Conservation (phyloP, 2,113 vertebrate species). For the Eptesicus fuscus region DNA sequence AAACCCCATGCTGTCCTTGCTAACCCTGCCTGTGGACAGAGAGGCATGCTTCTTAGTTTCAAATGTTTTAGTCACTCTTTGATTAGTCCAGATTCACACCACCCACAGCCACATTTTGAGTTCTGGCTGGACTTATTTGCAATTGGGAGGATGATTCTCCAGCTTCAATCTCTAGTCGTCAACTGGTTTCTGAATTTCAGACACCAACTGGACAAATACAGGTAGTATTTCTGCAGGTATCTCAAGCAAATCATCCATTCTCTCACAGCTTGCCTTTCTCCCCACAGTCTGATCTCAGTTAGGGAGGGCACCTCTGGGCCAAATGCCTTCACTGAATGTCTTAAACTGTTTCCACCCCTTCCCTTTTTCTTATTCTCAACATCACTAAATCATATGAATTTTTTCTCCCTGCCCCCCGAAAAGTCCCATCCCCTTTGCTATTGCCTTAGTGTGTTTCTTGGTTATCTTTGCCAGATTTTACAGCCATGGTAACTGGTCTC, state of each 20-base stretch:
- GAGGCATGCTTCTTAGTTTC: not conserved
- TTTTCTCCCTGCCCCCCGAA: not conserved
- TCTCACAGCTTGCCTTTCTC: not conserved
- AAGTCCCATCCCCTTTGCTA: not conserved
- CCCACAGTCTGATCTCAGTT: not conserved
- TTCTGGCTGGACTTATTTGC: not conserved
- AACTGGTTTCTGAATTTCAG: not conserved
- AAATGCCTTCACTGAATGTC: not conserved
- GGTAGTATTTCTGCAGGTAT: not conserved
- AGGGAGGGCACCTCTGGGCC: not conserved
- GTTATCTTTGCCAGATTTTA: not conserved
- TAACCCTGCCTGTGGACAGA: not conserved
- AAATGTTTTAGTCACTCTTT: not conserved
- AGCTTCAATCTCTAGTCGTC: not conserved
- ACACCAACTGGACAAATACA: not conserved
- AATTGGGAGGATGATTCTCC: not conserved
- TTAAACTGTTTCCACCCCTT: not conserved
- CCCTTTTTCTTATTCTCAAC: not conserved
- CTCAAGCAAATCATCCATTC: rapidly evolving
- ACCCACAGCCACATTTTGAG: not conserved
- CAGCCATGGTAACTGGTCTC: not conserved
- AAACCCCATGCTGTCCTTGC: not conserved
- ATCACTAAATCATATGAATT: not conserved
- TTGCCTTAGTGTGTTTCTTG: not conserved
- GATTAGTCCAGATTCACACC: not conserved